Conservation (phyloP, 2,797 vertebrate species). For the Rhabdomys pumilio region DNA sequence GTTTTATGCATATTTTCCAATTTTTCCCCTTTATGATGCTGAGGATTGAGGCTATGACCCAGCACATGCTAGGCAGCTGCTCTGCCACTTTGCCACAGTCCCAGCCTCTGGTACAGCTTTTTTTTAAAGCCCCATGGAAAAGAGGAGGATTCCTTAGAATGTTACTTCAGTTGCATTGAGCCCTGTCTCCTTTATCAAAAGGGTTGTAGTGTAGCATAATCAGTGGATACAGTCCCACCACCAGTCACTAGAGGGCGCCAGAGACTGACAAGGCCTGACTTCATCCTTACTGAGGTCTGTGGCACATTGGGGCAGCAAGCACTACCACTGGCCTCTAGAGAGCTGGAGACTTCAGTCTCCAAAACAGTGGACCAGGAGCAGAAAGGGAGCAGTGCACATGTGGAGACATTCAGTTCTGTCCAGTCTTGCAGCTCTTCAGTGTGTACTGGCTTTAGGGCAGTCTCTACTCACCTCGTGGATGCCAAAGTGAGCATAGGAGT, state of each 20-base stretch:
- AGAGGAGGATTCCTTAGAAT: background rate
- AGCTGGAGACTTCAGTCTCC: slow-evolving; percentile 41
- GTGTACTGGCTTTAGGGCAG: no score
- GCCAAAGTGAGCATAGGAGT: slow-evolving; percentile 97
- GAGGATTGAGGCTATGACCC: no score
- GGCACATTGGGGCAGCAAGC: background rate
- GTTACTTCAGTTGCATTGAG: background rate
- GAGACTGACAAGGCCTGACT: background rate
- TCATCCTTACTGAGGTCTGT: background rate
- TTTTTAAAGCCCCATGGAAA: background rate
- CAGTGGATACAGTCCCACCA: background rate
- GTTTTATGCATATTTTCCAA: background rate
- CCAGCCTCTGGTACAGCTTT: background rate
- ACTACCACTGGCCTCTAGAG: background rate
- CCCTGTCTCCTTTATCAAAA: background rate
- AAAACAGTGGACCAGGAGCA: slow-evolving; percentile 36
- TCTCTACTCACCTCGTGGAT: slow-evolving; percentile 94
- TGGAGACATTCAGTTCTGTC: background rate
- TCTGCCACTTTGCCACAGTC: background rate
- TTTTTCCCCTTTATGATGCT: background rate
- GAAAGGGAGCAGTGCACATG: background rate
- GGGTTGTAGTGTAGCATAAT: rapidly evolving
- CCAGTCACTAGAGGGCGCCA: slow-evolving; percentile 65
- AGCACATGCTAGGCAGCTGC: background rate
- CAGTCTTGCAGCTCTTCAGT: no score